Percentiles rank a stretch among this genome's conserved stretches.
Conservation (phyloP, 2,797 vertebrate genomes). For the Neosilurus hyrtlii region DNA sequence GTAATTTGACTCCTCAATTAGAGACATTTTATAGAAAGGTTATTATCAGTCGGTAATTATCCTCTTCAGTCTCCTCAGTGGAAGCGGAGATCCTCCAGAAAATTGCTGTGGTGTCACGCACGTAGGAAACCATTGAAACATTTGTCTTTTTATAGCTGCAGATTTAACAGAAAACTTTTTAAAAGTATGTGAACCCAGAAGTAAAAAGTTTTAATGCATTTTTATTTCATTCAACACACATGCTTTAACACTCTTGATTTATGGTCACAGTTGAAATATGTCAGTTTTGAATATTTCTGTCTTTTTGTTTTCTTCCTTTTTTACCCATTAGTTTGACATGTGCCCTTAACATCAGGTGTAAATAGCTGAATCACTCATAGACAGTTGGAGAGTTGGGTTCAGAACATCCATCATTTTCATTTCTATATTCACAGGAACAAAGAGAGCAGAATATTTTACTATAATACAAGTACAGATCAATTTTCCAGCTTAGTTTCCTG, state of each 20-base stretch:
- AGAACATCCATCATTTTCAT: background rate
- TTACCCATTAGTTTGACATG: background rate
- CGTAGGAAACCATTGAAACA: background rate
- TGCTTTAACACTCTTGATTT: background rate
- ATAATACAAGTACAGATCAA: background rate
- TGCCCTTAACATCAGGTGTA: background rate
- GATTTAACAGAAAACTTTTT: background rate
- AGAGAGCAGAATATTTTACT: background rate
- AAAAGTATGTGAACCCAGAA: background rate
- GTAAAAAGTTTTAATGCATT: background rate
- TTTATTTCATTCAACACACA: background rate
- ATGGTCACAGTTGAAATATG: background rate
- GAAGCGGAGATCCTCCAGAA: constrained; percentile 18
- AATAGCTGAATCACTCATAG: background rate
- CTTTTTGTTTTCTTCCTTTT: background rate
- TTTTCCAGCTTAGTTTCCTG: background rate
- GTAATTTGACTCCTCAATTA: constrained; percentile 43
- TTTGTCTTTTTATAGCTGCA: constrained; percentile 5
- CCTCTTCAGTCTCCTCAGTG: constrained; percentile 34
- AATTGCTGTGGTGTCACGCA: constrained; percentile 23
- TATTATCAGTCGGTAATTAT: constrained; percentile 48
- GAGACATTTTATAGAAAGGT: constrained; percentile 49
- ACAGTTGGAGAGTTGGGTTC: background rate
- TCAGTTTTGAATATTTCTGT: background rate
- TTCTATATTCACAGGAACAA: background rate